Conservation (phyloP, 1,140 invertebrate species). For the Lepidotrigona ventralis region DNA sequence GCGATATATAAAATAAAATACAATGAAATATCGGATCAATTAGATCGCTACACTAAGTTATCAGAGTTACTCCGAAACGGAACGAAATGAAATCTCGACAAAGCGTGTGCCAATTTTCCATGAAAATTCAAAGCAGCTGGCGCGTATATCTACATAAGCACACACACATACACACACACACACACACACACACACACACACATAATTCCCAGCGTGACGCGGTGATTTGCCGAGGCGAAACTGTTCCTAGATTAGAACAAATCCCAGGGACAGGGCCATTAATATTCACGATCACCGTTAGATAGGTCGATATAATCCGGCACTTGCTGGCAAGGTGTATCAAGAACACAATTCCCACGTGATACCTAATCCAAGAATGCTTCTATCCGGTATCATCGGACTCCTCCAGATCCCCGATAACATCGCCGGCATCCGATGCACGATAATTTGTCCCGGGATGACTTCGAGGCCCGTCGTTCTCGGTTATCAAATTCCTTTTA, state of each 20-base stretch:
- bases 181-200: too few species aligned
- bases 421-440: slow-evolving; percentile 48
- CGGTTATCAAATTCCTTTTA: slow-evolving; percentile 55
- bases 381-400: slow-evolving; percentile 45
- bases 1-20: too few species aligned
- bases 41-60: too few species aligned
- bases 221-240: not conserved
- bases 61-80: too few species aligned
- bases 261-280: not conserved
- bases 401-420: slow-evolving; percentile 55
- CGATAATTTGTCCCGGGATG: slow-evolving; percentile 56
- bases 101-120: too few species aligned
- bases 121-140: too few species aligned
- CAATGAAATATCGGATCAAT: too few species aligned
- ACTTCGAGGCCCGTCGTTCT: slow-evolving; percentile 40
- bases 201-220: too few species aligned
- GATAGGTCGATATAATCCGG: slow-evolving; percentile 26
- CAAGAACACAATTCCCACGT: slow-evolving; percentile 53
- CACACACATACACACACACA: not conserved
- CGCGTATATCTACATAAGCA: not conserved
- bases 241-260: not conserved
- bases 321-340: slow-evolving; percentile 42
- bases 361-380: slow-evolving; percentile 50
- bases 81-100: too few species aligned
- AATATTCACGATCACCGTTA: slow-evolving; percentile 21